A percentile compares a stretch with the other conserved stretches of the same genome.
These are phyloP conservation scores for Meta bourneti DNA, from an alignment of 2,888 invertebrate genomes.

Conservation along the genomic window DNA sequence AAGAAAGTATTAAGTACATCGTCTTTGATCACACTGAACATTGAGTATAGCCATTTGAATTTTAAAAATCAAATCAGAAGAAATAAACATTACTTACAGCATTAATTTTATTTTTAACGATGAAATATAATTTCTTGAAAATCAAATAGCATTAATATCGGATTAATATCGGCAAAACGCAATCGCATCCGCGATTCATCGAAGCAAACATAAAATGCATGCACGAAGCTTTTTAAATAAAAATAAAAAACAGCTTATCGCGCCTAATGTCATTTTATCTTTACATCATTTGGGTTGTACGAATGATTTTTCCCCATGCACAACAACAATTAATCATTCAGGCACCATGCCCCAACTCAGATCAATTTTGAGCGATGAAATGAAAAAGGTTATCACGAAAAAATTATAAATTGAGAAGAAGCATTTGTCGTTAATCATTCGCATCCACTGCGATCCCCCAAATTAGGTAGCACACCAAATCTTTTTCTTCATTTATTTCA, in stretches of 20 bases:
- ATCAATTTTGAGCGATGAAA: background rate
- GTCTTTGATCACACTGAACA: no score
- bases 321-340: background rate
- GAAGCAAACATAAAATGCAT: background rate
- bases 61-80: no score
- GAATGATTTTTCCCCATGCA: background rate
- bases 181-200: background rate
- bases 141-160: background rate
- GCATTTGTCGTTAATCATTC: conserved; percentile 30
- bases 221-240: background rate
- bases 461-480: conserved; percentile 28
- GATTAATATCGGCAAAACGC: no score
- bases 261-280: background rate
- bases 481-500: conserved; percentile 64
- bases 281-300: background rate
- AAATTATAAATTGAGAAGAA: conserved; percentile 6
- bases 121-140: background rate
- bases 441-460: background rate
- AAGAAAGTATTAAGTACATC: no score
- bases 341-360: background rate
- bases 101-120: no score
- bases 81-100: no score
- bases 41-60: no score
- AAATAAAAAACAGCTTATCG: background rate
- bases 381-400: background rate